phyloP scores from a whole-genome alignment of 2,888 invertebrate genomes.

The Drosophila atripex region DNA sequence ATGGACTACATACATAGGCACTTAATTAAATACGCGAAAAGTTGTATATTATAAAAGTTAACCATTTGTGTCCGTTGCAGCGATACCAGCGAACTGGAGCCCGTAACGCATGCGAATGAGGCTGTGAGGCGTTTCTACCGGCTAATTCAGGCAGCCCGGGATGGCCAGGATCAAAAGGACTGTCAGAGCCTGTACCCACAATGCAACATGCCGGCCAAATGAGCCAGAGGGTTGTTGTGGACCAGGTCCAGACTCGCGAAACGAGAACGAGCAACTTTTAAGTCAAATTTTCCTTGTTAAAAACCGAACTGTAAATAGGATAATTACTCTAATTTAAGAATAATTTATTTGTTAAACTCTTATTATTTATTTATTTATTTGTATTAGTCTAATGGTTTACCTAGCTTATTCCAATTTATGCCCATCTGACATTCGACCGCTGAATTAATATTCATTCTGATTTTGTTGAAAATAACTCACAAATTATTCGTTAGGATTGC shows the following conservation, averaged over 20 bases:
- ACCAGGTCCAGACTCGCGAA: slow-evolving; percentile 1
- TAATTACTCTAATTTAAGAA: slow-evolving; percentile 44
- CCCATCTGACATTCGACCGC: slow-evolving; percentile 10
- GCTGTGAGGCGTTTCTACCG: slow-evolving; percentile 90
- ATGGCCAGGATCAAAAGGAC: slow-evolving; percentile 92
- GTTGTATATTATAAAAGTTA: slow-evolving; percentile 30
- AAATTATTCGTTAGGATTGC: slow-evolving; percentile 9
- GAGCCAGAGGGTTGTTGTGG: slow-evolving; percentile 16
- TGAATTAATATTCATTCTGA: slow-evolving; percentile 69
- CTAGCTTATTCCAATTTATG: slow-evolving; percentile 40
- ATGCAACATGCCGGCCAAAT: slow-evolving; percentile 85
- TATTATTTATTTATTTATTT: slow-evolving; percentile 56
- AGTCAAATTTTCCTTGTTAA: slow-evolving; percentile 70
- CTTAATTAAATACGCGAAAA: slow-evolving; percentile 42
- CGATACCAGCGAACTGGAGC: slow-evolving; percentile 89
- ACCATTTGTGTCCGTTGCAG: slow-evolving; percentile 84
- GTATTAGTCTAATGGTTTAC: slow-evolving; percentile 32
- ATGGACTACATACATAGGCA: neutral
- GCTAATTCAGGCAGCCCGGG: slow-evolving; percentile 92
- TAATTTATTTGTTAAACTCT: slow-evolving; percentile 62
- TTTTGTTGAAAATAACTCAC: slow-evolving; percentile 57
- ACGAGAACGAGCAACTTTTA: slow-evolving; percentile 42
- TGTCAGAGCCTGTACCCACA: slow-evolving; percentile 88
- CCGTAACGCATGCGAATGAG: slow-evolving; percentile 87
- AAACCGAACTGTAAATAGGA: slow-evolving; percentile 68